These are phyloP conservation scores for Pantala flavescens DNA, from an alignment of 1,140 invertebrate genomes.

Conservation along the genomic window DNA sequence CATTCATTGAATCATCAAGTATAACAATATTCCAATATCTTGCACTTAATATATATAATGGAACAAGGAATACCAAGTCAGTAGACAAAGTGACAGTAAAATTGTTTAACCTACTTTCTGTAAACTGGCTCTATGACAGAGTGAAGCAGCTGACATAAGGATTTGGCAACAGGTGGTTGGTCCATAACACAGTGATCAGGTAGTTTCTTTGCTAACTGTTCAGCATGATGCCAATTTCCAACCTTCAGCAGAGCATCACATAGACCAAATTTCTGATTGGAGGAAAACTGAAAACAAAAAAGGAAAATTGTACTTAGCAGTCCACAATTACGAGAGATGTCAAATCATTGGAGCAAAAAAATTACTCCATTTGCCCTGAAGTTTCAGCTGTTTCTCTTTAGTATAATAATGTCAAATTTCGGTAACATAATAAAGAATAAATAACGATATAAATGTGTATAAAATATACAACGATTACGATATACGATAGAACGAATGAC, in stretches of 20 bases:
- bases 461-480: too few relatives aligned
- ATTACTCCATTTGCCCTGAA: too few relatives aligned
- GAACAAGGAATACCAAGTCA: too few relatives aligned
- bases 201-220: slow-evolving; percentile 63
- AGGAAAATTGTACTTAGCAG: slow-evolving; percentile 9
- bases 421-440: too few relatives aligned
- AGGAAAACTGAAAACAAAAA: slow-evolving; percentile 36
- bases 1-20: too few relatives aligned
- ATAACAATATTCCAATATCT: too few relatives aligned
- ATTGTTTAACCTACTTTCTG: slow-evolving; percentile 46
- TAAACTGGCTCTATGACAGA: slow-evolving; percentile 82
- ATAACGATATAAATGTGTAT: too few relatives aligned
- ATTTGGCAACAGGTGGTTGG: slow-evolving; percentile 65
- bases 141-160: slow-evolving; percentile 72
- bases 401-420: too few relatives aligned
- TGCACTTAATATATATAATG: too few relatives aligned
- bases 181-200: slow-evolving; percentile 73
- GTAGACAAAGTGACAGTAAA: too few relatives aligned
- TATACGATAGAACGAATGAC: too few relatives aligned
- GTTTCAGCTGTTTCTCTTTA: too few relatives aligned
- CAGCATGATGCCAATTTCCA: slow-evolving; percentile 81
- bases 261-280: slow-evolving; percentile 89
- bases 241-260: slow-evolving; percentile 79
- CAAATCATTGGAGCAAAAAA: slow-evolving; percentile 16
- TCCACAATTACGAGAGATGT: slow-evolving; percentile 8